Evolutionary conservation across 2,888 invertebrate species (phyloP).

Genomic region (Dolomedes plantarius): DNA sequence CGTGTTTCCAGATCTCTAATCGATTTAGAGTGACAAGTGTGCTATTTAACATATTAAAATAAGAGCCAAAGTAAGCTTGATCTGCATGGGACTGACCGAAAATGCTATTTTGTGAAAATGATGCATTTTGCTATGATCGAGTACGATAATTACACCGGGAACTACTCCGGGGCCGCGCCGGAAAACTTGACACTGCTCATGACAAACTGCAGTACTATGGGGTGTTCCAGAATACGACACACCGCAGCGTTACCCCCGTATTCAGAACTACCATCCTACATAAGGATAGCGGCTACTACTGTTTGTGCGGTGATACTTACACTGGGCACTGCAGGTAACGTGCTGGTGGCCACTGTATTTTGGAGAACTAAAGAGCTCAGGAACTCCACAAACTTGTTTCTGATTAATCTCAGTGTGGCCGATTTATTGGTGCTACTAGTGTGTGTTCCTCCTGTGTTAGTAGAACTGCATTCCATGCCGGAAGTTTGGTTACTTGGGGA

Average conservation of each 20-base stretch:
- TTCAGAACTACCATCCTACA: constrained; percentile 85
- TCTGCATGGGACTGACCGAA: neutral
- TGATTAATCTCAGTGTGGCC: constrained; percentile 94
- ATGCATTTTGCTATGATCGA: constrained; percentile 38
- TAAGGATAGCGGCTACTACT: constrained; percentile 90
- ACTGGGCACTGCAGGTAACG: constrained; percentile 92
- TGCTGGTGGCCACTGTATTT: constrained; percentile 95
- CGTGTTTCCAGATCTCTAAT: neutral
- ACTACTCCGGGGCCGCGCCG: constrained; percentile 33
- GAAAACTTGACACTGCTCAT: constrained; percentile 43
- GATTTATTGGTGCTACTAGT: constrained; percentile 93
- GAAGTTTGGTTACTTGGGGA: constrained; percentile 95
- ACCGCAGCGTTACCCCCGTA: constrained; percentile 72
- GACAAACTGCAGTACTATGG: constrained; percentile 23
- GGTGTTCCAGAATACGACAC: constrained; percentile 20
- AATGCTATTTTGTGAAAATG: neutral
- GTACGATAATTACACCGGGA: constrained; percentile 38
- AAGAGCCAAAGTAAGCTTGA: too few relatives aligned
- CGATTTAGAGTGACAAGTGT: too few relatives aligned
- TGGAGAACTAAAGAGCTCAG: constrained; percentile 94
- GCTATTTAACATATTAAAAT: too few relatives aligned
- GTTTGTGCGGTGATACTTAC: constrained; percentile 92
- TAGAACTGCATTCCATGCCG: constrained; percentile 93
- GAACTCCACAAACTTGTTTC: constrained; percentile 95
- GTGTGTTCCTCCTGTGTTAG: constrained; percentile 93